Base-by-base conservation (phyloP, 1,140 invertebrate genomes). In the Cydia fagiglandana region DNA sequence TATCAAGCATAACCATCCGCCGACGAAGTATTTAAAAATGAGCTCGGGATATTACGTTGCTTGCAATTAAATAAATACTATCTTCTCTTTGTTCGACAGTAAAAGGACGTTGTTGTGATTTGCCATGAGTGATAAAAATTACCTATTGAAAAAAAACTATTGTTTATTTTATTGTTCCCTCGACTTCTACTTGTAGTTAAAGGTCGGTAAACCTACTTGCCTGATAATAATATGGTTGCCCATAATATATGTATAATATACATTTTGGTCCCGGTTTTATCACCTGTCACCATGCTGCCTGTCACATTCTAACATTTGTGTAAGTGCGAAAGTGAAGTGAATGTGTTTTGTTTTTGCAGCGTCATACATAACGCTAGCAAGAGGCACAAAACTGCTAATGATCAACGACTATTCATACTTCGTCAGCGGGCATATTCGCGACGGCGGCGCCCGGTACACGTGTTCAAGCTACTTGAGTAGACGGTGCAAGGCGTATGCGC, bases 401-500 rank as follows among this genome's bases (percentile, higher is more conserved):
- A 76, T 64, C 34, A n/a, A 75, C 5, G 47, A 76, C 1, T 80
- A 81, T 64, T 75, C 79, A 3, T 83, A 73, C 64, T 78, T 56
- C 4, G 79, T 75, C 34, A 79, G 75, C 38, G 79, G 78, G 1
- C 0, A 7, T 0, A 70, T 81, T 2, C 73, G 78, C 13, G 66
- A 79, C 6, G 75, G 76, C 0, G 79, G 76, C 7, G 75, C 50
- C 1, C 30, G 79, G n/a, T 82, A 78, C 73, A 47, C 73, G 0
- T 83, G 79, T 50, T 78, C 78, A 4, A 76, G 66, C 15, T 28
- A 47, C 13, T 12, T 41, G 4, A 74, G 74, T 2, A 73, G 77
- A 61, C 12, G 53, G 0, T 83, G 81, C 70, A 76, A 75, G 34
- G 80, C 81, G 4, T 78, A 74, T 73, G 50, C 79, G 24, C 78